Conservation (phyloP, 2,797 vertebrate species). For the Acanthiza pusilla region DNA sequence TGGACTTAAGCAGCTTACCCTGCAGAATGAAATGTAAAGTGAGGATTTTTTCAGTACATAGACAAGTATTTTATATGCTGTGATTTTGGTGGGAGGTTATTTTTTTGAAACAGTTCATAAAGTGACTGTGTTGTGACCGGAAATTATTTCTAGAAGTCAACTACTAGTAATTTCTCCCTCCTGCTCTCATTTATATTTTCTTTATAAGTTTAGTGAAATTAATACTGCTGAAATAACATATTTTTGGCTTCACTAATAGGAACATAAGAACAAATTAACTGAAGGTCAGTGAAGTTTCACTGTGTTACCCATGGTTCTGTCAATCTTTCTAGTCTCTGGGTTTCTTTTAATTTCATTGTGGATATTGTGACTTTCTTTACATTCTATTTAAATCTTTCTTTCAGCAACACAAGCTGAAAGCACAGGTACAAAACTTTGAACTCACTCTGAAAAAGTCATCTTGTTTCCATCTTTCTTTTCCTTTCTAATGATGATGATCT, state of each 20-base stretch:
- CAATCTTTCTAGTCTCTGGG: not conserved
- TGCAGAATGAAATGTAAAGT: conserved; percentile 6
- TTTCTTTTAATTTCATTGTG: not conserved
- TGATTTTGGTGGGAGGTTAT: not conserved
- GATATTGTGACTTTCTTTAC: not conserved
- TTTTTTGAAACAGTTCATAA: conserved; percentile 43
- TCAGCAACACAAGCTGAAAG: not conserved
- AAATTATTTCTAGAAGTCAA: conserved; percentile 58
- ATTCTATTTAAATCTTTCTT: conserved; percentile 2
- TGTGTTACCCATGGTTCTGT: not conserved
- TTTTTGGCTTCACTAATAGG: not conserved
- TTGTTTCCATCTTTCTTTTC: conserved; percentile 55
- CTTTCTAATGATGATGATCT: conserved; percentile 52
- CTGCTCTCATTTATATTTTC: conserved; percentile 18
- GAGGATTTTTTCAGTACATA: conserved; percentile 1
- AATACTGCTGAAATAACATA: conserved; percentile 4
- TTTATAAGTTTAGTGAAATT: conserved; percentile 39
- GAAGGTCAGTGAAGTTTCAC: conserved; percentile 13
- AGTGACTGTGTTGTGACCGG: conserved; percentile 14
- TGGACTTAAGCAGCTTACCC: not conserved
- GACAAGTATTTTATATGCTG: conserved; percentile 21
- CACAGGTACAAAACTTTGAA: conserved; percentile 3
- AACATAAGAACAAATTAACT: conserved; percentile 41
- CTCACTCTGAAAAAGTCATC: conserved; percentile 20
- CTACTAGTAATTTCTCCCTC: not conserved